These are phyloP conservation scores for Lithobius niger DNA, from an alignment of 1,140 invertebrate genomes.

Conservation along the genomic window DNA sequence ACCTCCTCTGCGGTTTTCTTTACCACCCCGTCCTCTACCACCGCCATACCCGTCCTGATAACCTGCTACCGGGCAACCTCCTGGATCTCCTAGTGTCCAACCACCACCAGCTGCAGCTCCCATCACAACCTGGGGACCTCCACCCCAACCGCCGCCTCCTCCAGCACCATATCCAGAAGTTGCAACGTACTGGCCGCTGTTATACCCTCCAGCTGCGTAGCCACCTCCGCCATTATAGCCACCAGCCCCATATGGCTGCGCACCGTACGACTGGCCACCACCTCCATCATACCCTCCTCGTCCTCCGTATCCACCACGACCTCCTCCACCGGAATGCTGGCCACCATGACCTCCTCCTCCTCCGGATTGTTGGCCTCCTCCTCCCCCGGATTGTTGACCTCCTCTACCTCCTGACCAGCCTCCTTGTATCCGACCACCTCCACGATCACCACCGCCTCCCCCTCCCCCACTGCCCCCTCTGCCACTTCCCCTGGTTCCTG, in stretches of 20 bases:
- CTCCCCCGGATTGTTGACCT: not conserved
- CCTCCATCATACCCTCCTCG: not conserved
- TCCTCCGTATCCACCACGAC: not conserved
- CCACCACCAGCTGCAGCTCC: too few relatives aligned
- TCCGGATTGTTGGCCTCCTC: not conserved
- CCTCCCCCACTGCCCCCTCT: too few relatives aligned
- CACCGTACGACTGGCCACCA: too few relatives aligned
- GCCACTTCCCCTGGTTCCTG: conserved; percentile 4
- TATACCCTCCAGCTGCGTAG: conserved; percentile 23
- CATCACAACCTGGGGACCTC: conserved; percentile 5
- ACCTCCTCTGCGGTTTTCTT: conserved; percentile 19
- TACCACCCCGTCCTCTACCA: conserved; percentile 13
- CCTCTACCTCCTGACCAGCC: conserved; percentile 3
- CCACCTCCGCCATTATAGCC: too few relatives aligned
- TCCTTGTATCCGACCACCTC: conserved; percentile 19
- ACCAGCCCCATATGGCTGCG: conserved; percentile 7
- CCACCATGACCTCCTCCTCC: not conserved
- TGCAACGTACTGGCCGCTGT: not conserved
- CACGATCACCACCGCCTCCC: too few relatives aligned
- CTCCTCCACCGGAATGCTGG: not conserved
- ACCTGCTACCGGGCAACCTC: too few relatives aligned
- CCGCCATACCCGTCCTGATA: conserved; percentile 16
- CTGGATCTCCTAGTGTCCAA: conserved; percentile 23
- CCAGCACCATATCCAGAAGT: not conserved
- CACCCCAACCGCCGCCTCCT: not conserved